Evolutionary conservation across 2,113 vertebrate species (phyloP).

Genomic region (Archocentrus centrarchus): DNA sequence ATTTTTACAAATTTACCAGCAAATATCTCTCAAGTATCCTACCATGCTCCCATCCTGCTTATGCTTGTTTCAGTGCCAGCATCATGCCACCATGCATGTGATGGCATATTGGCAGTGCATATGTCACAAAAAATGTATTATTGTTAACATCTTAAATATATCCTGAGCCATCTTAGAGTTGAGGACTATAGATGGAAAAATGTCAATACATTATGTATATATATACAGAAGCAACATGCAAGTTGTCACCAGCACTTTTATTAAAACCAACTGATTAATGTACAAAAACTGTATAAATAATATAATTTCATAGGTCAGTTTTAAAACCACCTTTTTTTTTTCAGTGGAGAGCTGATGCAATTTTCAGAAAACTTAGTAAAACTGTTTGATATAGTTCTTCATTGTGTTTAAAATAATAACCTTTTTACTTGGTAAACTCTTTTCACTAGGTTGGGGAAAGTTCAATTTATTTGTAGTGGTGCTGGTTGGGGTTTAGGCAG

Average conservation of each 20-base stretch:
- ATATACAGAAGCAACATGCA: not conserved
- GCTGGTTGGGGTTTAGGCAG: not conserved
- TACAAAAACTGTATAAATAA: not conserved
- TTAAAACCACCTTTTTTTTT: too few species aligned
- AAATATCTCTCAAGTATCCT: not conserved
- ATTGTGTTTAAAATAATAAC: not conserved
- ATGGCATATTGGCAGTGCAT: not conserved
- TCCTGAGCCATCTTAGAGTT: too few species aligned
- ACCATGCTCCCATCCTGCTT: not conserved
- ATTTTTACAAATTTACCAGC: not conserved
- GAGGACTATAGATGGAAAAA: not conserved
- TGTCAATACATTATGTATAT: not conserved
- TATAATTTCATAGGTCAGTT: too few species aligned
- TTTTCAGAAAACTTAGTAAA: not conserved
- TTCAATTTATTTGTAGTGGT: not conserved
- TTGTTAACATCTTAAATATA: too few species aligned
- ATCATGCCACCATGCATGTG: not conserved
- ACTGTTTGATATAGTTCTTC: not conserved
- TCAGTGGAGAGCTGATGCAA: not conserved
- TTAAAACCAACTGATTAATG: not conserved
- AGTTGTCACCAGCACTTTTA: not conserved
- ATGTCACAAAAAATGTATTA: too few species aligned
- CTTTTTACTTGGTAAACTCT: too few species aligned
- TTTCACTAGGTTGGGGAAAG: not conserved
- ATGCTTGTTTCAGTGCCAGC: slow-evolving; percentile 1